phyloP scores from a whole-genome alignment of 2,797 vertebrate genomes.

The Prionace glauca region DNA sequence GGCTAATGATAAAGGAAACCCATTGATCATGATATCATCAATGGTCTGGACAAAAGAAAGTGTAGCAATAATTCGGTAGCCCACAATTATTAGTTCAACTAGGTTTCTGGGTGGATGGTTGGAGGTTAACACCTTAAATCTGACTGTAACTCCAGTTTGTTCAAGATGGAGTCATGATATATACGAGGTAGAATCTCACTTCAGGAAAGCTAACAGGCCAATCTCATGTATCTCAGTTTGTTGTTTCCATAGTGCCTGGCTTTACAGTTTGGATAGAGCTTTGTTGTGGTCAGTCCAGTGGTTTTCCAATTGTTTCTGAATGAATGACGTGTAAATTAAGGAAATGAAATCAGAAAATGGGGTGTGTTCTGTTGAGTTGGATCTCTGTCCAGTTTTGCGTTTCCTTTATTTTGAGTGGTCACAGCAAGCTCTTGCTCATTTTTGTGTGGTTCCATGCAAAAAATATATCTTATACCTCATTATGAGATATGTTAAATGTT shows the following conservation, averaged over 20 bases:
- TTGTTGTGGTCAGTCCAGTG: neutral
- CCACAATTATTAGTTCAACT: neutral
- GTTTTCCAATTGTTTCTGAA: neutral
- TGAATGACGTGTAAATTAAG: neutral
- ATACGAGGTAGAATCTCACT: neutral
- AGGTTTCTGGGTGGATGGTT: neutral
- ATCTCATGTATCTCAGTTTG: neutral
- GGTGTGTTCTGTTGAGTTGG: neutral
- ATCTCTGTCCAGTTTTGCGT: neutral
- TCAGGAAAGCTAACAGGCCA: neutral
- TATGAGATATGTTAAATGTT: too few relatives aligned
- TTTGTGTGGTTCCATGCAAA: neutral
- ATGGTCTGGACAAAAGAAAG: neutral
- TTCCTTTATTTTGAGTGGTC: neutral
- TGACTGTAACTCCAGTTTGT: neutral
- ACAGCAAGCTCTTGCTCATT: neutral
- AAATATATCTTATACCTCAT: neutral
- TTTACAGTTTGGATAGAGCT: neutral
- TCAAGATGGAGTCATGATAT: neutral
- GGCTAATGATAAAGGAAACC: neutral
- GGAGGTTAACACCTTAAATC: neutral
- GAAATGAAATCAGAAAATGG: neutral
- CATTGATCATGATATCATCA: neutral
- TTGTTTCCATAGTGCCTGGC: neutral
- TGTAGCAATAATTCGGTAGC: neutral